Conservation (phyloP, 2,888 invertebrate genomes). For the Lochmaea crataegi region DNA sequence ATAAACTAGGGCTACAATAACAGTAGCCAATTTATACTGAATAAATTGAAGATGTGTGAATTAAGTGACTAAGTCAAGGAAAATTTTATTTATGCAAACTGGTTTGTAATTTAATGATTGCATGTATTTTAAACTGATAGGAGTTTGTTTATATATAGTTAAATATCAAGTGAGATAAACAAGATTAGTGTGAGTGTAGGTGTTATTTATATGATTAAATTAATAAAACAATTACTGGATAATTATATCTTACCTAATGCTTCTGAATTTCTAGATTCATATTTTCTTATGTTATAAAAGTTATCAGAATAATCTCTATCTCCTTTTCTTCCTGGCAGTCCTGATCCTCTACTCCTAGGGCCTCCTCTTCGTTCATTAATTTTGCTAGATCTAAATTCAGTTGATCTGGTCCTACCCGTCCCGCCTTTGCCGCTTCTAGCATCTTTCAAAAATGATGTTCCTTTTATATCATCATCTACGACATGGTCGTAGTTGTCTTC, state of each 20-base stretch:
- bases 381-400: slow-evolving; percentile 57
- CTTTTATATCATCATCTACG: slow-evolving; percentile 56
- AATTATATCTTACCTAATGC: slow-evolving; percentile 41
- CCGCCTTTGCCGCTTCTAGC: slow-evolving; percentile 46
- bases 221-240: too few relatives aligned
- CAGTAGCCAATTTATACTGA: too few relatives aligned
- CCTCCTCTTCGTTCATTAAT: slow-evolving; percentile 54
- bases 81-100: too few relatives aligned
- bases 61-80: too few relatives aligned
- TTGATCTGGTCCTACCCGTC: slow-evolving; percentile 53
- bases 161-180: too few relatives aligned
- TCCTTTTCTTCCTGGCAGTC: slow-evolving; percentile 52
- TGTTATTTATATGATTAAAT: too few relatives aligned
- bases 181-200: too few relatives aligned
- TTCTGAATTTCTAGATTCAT: slow-evolving; percentile 64
- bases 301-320: slow-evolving; percentile 69
- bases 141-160: too few relatives aligned
- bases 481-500: slow-evolving; percentile 65
- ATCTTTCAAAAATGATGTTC: slow-evolving; percentile 47
- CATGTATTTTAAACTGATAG: too few relatives aligned
- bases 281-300: slow-evolving; percentile 57
- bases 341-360: slow-evolving; percentile 54
- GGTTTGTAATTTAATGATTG: too few relatives aligned
- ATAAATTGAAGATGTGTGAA: too few relatives aligned
- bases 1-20: too few relatives aligned